These are phyloP conservation scores for Mionectes olivaceus DNA, from an alignment of 2,797 vertebrate genomes.

Conservation along the genomic window DNA sequence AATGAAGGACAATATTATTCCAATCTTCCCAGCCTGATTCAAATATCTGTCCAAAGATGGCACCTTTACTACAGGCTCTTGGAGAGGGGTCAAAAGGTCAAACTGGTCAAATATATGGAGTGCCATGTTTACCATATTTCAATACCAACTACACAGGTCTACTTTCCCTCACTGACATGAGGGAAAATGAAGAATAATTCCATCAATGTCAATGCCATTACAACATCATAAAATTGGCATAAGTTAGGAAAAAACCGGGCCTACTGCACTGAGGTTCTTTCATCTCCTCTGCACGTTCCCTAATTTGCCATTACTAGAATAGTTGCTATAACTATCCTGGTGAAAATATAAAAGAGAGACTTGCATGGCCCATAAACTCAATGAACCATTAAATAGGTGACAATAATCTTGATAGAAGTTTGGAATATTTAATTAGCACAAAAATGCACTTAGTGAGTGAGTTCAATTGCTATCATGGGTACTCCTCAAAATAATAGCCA, in stretches of 20 bases:
- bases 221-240: constrained; percentile 41
- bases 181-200: constrained; percentile 7
- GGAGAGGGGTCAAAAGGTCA: background rate
- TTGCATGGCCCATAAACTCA: constrained; percentile 79
- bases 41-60: background rate
- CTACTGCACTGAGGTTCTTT: constrained; percentile 60
- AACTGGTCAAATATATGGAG: background rate
- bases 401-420: constrained; percentile 85
- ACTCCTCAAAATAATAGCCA: constrained; percentile 80
- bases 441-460: constrained; percentile 77
- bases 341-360: constrained; percentile 77
- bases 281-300: constrained; percentile 69
- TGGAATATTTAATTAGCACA: constrained; percentile 84
- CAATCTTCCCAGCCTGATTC: background rate
- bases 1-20: background rate
- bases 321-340: constrained; percentile 75
- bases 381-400: constrained; percentile 85
- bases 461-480: constrained; percentile 78
- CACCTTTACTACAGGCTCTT: background rate
- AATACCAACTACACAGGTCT: background rate
- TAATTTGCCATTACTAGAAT: constrained; percentile 77
- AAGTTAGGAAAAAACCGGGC: constrained; percentile 37
- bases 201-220: constrained; percentile 56
- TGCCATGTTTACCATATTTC: constrained; percentile 6
- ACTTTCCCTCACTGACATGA: background rate